Conservation (phyloP, 2,888 invertebrate species). For the Epirrita christyi region DNA sequence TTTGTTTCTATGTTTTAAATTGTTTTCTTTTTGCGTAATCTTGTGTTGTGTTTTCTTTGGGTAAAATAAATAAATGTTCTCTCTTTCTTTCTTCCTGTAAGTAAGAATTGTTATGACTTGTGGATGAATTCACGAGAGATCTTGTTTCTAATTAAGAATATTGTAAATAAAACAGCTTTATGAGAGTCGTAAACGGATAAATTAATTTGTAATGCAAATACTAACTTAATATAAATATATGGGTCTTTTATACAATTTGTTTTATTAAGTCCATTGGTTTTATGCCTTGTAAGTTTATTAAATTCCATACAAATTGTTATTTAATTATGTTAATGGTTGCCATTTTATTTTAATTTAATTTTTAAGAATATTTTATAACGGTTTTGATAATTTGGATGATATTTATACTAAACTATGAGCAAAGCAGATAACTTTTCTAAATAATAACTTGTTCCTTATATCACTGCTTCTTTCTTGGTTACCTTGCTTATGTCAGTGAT, state of each 20-base stretch:
- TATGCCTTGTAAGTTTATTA: neutral
- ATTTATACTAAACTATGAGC: too few relatives aligned
- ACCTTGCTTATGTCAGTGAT: too few relatives aligned
- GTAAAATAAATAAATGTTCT: too few relatives aligned
- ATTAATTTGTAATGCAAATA: slow-evolving; percentile 25
- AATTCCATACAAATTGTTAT: slow-evolving; percentile 5
- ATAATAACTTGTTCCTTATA: too few relatives aligned
- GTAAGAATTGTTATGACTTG: neutral
- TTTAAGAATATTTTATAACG: too few relatives aligned
- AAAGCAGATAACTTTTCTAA: too few relatives aligned
- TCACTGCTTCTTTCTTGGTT: too few relatives aligned
- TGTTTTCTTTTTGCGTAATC: too few relatives aligned
- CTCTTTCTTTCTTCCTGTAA: too few relatives aligned
- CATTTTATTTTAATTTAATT: neutral
- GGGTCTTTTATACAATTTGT: neutral
- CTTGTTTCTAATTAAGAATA: neutral
- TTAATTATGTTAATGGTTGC: neutral
- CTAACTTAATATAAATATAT: neutral
- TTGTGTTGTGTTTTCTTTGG: too few relatives aligned
- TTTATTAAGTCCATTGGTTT: neutral
- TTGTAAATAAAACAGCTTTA: slow-evolving; percentile 13
- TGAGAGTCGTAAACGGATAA: slow-evolving; percentile 17
- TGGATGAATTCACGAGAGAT: neutral
- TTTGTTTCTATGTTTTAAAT: too few relatives aligned
- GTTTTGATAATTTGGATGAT: too few relatives aligned